phyloP scores from a whole-genome alignment of 2,113 vertebrate species.

The Actenoides lindsayi region DNA sequence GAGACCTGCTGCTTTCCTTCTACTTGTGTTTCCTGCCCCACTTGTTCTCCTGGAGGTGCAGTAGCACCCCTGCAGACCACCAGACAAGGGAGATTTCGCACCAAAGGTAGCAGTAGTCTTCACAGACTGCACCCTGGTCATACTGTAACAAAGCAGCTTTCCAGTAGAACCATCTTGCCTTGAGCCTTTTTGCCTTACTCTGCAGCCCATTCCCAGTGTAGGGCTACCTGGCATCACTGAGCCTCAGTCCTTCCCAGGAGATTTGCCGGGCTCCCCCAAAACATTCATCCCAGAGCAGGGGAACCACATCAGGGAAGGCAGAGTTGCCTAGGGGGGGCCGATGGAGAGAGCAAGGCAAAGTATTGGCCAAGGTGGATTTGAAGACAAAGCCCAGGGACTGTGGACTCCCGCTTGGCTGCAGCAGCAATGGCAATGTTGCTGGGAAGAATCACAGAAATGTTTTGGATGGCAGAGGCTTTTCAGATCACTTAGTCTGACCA shows the following conservation, averaged over 20 bases:
- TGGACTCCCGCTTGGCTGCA: not conserved
- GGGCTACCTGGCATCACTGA: not conserved
- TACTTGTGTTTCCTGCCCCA: not conserved
- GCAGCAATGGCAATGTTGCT: not conserved
- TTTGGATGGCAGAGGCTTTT: not conserved
- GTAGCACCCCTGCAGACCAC: not conserved
- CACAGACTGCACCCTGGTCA: not conserved
- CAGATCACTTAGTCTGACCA: not conserved
- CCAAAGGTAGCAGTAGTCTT: not conserved
- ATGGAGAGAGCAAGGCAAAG: not conserved
- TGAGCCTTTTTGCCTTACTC: not conserved
- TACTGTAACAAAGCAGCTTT: not conserved
- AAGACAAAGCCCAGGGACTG: not conserved
- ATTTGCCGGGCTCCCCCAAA: not conserved
- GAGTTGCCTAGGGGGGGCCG: not conserved
- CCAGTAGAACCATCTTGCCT: not conserved
- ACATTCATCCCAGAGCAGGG: not conserved
- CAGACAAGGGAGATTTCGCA: not conserved
- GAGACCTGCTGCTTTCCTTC: not conserved
- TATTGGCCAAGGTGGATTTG: not conserved
- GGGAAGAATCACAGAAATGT: not conserved
- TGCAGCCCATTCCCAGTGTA: rapidly evolving
- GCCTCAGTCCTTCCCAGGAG: not conserved
- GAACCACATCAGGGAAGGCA: not conserved
- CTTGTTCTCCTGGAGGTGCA: rapidly evolving